These are phyloP conservation scores for Caenorhabditis zanzibari DNA, from an alignment of 2,888 invertebrate genomes.

Conservation along the genomic window DNA sequence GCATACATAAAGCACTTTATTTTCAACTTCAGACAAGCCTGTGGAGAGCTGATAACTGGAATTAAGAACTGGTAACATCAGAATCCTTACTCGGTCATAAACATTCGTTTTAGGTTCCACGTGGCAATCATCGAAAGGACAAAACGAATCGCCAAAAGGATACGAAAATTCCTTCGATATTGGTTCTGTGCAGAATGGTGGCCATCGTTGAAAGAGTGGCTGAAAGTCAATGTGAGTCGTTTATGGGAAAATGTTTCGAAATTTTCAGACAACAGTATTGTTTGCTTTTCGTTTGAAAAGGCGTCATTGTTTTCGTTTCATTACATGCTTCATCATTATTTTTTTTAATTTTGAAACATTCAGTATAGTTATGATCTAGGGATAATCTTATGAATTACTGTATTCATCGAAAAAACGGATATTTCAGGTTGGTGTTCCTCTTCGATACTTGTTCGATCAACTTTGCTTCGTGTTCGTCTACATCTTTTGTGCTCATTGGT, in stretches of 20 bases:
- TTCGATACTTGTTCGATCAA: constrained; percentile 68
- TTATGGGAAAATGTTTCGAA: constrained; percentile 16
- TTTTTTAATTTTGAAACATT: neutral
- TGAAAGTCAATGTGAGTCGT: constrained; percentile 64
- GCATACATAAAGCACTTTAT: constrained; percentile 59
- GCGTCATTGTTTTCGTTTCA: neutral
- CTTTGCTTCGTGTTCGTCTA: constrained; percentile 73
- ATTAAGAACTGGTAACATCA: constrained; percentile 46
- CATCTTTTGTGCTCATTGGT: constrained; percentile 75
- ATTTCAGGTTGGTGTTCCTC: constrained; percentile 70
- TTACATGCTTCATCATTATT: neutral
- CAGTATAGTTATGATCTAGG: neutral
- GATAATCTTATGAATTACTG: constrained; percentile 7
- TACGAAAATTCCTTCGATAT: constrained; percentile 68
- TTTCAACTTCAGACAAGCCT: constrained; percentile 61
- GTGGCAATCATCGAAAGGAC: constrained; percentile 57
- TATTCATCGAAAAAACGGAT: neutral
- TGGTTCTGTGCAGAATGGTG: constrained; percentile 82
- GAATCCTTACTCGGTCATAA: neutral
- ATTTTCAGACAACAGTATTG: constrained; percentile 13
- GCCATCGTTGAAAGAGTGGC: constrained; percentile 74
- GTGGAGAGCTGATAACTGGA: constrained; percentile 44
- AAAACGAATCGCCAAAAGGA: constrained; percentile 11
- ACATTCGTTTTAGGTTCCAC: constrained; percentile 37
- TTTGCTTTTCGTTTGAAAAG: neutral